Percentiles rank a stretch among this genome's conserved stretches.
Evolutionary conservation across 2,797 vertebrate genomes (phyloP).

Genomic region (Eulemur albifrons): DNA sequence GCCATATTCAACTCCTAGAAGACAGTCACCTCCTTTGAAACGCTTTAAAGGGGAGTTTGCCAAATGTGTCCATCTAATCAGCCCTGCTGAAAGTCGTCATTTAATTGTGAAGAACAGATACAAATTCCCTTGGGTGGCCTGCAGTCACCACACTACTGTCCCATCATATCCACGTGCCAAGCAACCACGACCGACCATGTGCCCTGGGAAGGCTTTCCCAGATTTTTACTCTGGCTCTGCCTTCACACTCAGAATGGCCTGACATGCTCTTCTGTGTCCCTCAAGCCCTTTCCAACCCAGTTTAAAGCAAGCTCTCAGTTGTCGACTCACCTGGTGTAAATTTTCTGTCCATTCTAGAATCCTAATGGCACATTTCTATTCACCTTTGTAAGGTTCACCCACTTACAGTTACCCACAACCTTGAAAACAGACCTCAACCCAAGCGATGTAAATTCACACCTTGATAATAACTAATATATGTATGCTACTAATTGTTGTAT

Average conservation of each 20-base stretch:
- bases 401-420: background rate
- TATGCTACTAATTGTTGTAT: background rate
- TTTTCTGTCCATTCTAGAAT: background rate
- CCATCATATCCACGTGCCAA: fast-evolving
- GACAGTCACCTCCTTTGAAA: background rate
- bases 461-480: background rate
- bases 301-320: background rate
- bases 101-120: background rate
- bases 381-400: background rate
- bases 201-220: no score
- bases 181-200: fast-evolving
- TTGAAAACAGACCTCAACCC: background rate
- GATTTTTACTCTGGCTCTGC: background rate
- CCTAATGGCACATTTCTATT: background rate
- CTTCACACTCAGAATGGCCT: background rate
- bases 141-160: background rate
- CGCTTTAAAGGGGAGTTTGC: background rate
- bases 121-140: background rate
- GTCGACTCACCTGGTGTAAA: background rate
- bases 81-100: background rate
- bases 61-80: background rate
- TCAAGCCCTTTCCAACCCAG: background rate
- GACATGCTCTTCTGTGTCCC: background rate
- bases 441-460: background rate
- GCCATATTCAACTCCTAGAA: background rate